Percentiles rank a stretch among this genome's conserved stretches.
Conservation (phyloP, 2,797 vertebrate species). For the Parotocinclus haroldoi region DNA sequence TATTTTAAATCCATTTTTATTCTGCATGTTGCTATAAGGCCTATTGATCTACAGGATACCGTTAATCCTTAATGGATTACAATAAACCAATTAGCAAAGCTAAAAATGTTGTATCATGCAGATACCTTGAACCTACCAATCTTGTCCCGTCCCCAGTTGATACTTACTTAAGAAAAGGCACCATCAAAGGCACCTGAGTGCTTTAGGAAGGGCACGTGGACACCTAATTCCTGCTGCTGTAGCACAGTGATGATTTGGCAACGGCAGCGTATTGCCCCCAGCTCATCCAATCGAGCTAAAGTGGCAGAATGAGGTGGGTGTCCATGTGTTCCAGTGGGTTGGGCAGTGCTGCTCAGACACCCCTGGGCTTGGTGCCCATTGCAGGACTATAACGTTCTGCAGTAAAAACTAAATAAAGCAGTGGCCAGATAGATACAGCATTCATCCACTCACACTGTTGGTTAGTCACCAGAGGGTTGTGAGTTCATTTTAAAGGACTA, state of each 20-base stretch:
- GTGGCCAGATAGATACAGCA: neutral
- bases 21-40: no score
- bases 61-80: no score
- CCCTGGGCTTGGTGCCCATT: constrained; percentile 45
- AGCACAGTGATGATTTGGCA: constrained; percentile 39
- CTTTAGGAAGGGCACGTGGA: constrained; percentile 30
- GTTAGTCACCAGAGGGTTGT: no score
- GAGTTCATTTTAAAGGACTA: no score
- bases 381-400: constrained; percentile 28
- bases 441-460: no score
- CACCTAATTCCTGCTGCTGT: constrained; percentile 37
- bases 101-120: no score
- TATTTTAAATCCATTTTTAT: no score
- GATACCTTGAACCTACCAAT: neutral
- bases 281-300: constrained; percentile 13
- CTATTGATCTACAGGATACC: no score
- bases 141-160: no score
- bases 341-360: constrained; percentile 38
- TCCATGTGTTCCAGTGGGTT: constrained; percentile 14
- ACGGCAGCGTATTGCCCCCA: constrained; percentile 17
- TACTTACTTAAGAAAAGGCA: neutral
- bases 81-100: no score
- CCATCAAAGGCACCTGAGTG: constrained; percentile 31
- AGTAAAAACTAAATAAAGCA: constrained; percentile 42
- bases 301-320: constrained; percentile 25